phyloP scores from a whole-genome alignment of 2,113 vertebrate species.

The Toxotes jaculatrix region DNA sequence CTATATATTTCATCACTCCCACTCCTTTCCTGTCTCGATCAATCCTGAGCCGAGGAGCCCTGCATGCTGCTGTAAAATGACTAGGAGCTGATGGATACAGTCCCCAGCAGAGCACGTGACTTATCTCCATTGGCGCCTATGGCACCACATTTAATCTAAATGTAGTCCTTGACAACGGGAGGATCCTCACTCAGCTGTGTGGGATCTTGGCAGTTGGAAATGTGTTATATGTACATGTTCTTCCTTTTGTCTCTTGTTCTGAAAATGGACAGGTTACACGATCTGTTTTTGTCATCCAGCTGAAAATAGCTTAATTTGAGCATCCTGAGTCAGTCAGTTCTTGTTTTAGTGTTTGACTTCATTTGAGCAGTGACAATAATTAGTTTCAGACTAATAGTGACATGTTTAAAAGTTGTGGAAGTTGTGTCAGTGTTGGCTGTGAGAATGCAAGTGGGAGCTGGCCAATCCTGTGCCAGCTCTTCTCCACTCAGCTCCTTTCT shows the following conservation, averaged over 20 bases:
- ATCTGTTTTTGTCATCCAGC: slow-evolving; percentile 1
- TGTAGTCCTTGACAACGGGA: slow-evolving; percentile 66
- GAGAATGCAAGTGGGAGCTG: slow-evolving; percentile 60
- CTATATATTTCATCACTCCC: slow-evolving; percentile 82
- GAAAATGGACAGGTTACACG: slow-evolving; percentile 10
- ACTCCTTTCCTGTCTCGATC: slow-evolving; percentile 79
- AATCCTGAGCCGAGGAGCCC: slow-evolving; percentile 75
- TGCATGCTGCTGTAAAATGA: slow-evolving; percentile 77
- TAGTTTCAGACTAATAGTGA: slow-evolving; percentile 12
- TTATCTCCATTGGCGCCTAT: slow-evolving; percentile 58
- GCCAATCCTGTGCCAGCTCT: slow-evolving; percentile 66
- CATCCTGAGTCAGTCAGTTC: not conserved
- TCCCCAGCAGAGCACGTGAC: slow-evolving; percentile 69
- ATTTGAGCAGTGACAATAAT: not conserved
- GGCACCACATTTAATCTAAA: slow-evolving; percentile 72
- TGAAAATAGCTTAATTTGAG: slow-evolving; percentile 7
- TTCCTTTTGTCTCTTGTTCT: not conserved
- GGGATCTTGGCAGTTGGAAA: slow-evolving; percentile 28
- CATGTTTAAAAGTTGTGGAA: slow-evolving; percentile 48
- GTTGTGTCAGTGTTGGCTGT: slow-evolving; percentile 32
- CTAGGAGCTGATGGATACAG: slow-evolving; percentile 79
- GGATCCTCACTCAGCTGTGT: slow-evolving; percentile 36
- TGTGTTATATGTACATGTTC: not conserved
- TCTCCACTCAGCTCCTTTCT: slow-evolving; percentile 71
- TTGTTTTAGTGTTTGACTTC: not conserved